phyloP scores from a whole-genome alignment of 1,140 invertebrate species.

The Ips typographus region DNA sequence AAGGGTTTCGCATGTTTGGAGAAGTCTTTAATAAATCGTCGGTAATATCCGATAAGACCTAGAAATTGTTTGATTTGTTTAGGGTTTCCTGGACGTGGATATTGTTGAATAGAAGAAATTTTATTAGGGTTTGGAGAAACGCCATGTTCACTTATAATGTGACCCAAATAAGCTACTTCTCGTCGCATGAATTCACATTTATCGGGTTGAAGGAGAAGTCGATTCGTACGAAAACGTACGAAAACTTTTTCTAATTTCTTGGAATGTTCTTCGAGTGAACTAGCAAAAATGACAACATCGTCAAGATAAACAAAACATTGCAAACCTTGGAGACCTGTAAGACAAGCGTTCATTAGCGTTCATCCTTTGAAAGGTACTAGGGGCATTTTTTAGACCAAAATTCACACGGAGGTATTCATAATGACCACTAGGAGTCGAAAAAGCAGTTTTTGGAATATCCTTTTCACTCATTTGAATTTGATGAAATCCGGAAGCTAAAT shows the following conservation, averaged over 20 bases:
- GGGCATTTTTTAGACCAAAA: conserved; percentile 49
- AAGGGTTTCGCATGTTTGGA: conserved; percentile 33
- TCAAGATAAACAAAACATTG: conserved; percentile 50
- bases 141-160: conserved; percentile 48
- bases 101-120: conserved; percentile 48
- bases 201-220: conserved; percentile 36
- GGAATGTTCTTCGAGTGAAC: conserved; percentile 42
- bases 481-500: conserved; percentile 56
- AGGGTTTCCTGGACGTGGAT: conserved; percentile 46
- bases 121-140: conserved; percentile 53
- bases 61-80: conserved; percentile 51
- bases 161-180: conserved; percentile 47
- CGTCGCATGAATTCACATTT: conserved; percentile 52
- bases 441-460: conserved; percentile 55
- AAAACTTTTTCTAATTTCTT: conserved; percentile 30
- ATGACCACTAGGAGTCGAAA: conserved; percentile 46
- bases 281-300: conserved; percentile 51
- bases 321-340: conserved; percentile 46
- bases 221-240: conserved; percentile 20
- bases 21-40: conserved; percentile 36
- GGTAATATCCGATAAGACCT: conserved; percentile 47
- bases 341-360: conserved; percentile 48
- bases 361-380: conserved; percentile 48
- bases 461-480: conserved; percentile 52
- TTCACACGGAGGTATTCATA: conserved; percentile 48